Evolutionary conservation across 2,888 invertebrate genomes (phyloP).

Genomic region (Scaptodrosophila latifasciaeformis): DNA sequence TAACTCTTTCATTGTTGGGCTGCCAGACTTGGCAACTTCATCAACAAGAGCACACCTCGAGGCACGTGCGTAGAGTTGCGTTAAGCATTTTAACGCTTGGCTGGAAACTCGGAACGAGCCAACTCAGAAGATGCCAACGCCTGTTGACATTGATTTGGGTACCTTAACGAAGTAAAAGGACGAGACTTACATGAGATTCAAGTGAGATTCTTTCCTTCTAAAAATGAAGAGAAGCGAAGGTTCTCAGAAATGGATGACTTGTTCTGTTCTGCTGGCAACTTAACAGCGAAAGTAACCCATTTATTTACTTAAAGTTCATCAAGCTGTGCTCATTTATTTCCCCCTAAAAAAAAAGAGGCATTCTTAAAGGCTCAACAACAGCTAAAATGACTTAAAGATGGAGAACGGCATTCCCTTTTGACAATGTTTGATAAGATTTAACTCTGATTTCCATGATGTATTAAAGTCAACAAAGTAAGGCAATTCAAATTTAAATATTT

Average conservation of each 20-base stretch:
- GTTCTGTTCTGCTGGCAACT: neutral
- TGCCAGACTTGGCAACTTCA: slow-evolving; percentile 43
- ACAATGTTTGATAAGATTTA: too few relatives aligned
- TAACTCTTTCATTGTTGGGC: slow-evolving; percentile 29
- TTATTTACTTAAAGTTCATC: slow-evolving; percentile 56
- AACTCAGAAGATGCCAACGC: neutral
- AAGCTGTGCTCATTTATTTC: slow-evolving; percentile 29
- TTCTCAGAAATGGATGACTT: neutral
- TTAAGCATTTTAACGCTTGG: slow-evolving; percentile 2
- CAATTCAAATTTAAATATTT: too few relatives aligned
- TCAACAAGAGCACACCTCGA: slow-evolving; percentile 32
- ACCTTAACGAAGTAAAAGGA: too few relatives aligned
- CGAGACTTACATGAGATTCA: too few relatives aligned
- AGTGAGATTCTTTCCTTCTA: too few relatives aligned
- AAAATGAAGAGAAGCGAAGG: too few relatives aligned
- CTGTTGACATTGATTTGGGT: slow-evolving; percentile 64
- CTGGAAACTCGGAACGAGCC: too few relatives aligned
- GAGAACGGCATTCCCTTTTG: too few relatives aligned
- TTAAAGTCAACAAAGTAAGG: too few relatives aligned
- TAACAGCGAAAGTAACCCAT: slow-evolving; percentile 56
- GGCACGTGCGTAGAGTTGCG: slow-evolving; percentile 37
- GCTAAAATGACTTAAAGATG: too few relatives aligned
- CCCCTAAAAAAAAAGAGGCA: neutral
- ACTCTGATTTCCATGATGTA: too few relatives aligned
- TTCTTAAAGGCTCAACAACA: too few relatives aligned